phyloP scores from a whole-genome alignment of 1,140 invertebrate species.

The Pteromalus puparum region DNA sequence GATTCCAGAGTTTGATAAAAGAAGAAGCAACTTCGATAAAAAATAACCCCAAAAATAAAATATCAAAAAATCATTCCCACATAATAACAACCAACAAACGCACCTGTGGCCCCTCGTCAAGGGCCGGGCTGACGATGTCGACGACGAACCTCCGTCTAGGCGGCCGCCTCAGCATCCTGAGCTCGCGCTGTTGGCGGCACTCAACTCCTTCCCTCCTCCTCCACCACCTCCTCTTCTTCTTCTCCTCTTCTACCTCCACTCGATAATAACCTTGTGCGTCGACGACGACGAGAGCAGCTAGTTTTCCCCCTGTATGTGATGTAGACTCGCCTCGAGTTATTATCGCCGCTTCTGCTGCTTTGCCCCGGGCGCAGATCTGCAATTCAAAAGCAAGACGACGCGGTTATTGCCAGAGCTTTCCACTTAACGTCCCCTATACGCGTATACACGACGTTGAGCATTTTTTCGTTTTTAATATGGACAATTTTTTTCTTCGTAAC shows the following conservation, averaged over 20 bases:
- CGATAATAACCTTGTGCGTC: not conserved
- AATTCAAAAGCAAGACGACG: conserved; percentile 20
- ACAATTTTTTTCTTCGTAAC: not conserved
- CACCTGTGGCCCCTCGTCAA: conserved; percentile 57
- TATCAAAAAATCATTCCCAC: no score
- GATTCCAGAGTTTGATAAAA: no score
- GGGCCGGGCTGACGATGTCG: conserved; percentile 58
- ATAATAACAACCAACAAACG: conserved; percentile 33
- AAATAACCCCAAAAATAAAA: no score
- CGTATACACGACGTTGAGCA: not conserved
- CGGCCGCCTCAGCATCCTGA: conserved; percentile 69
- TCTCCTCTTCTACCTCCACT: not conserved
- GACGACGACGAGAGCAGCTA: not conserved
- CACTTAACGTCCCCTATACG: conserved; percentile 1
- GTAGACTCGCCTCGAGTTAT: conserved; percentile 21
- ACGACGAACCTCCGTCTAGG: conserved; percentile 54
- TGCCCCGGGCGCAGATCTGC: conserved; percentile 48
- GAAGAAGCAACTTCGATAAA: no score
- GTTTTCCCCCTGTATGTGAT: not conserved
- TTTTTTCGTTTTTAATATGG: not conserved
- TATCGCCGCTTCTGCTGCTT: conserved; percentile 17
- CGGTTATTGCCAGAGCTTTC: conserved; percentile 19
- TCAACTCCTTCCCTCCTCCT: conserved; percentile 4
- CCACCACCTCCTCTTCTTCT: not conserved
- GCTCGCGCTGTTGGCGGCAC: conserved; percentile 39